Evolutionary conservation across 2,797 vertebrate species (phyloP).

Genomic region (Delichon dasypus): DNA sequence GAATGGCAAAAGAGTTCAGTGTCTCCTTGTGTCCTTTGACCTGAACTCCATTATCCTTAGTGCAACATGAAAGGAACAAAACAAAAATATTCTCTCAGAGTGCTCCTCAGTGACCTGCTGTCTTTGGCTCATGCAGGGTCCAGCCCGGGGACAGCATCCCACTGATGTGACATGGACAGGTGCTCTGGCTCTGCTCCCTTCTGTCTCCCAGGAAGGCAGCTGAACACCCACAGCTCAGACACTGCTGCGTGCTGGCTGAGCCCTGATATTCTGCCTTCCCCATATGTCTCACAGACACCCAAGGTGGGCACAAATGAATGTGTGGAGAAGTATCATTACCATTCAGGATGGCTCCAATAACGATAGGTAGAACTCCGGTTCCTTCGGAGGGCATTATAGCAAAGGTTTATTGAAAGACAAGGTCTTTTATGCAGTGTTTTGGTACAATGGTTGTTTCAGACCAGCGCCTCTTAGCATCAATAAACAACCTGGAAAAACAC

Average conservation of each 20-base stretch:
- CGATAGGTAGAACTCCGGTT: too few species aligned
- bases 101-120: not conserved
- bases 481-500: too few species aligned
- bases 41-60: not conserved
- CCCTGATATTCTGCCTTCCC: not conserved
- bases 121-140: not conserved
- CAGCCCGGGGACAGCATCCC: not conserved
- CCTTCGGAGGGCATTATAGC: too few species aligned
- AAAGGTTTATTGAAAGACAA: too few species aligned
- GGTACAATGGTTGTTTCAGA: too few species aligned
- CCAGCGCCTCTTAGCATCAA: too few species aligned
- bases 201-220: not conserved
- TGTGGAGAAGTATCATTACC: not conserved
- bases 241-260: not conserved
- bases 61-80: not conserved
- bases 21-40: not conserved
- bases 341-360: too few species aligned
- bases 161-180: rapidly evolving
- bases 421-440: too few species aligned
- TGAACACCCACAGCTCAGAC: not conserved
- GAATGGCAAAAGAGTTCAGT: not conserved
- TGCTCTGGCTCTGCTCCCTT: not conserved
- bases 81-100: not conserved
- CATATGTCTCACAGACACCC: not conserved
- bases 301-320: not conserved